A percentile compares a stretch with the other conserved stretches of the same genome.
phyloP scores from a whole-genome alignment of 2,888 invertebrate species.

The Plagodis pulveraria region DNA sequence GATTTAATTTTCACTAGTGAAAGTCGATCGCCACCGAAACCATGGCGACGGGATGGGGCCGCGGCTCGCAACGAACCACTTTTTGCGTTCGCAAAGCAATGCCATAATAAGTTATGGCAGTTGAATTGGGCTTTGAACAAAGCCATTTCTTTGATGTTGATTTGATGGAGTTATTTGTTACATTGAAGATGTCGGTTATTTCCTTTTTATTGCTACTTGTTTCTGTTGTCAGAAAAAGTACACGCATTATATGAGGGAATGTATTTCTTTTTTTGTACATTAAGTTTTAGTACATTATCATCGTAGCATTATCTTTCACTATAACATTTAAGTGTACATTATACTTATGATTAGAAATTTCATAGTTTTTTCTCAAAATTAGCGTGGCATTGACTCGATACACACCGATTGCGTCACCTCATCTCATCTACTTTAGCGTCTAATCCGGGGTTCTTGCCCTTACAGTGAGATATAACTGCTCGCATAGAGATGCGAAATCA shows the following conservation, averaged over 20 bases:
- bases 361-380: conserved; percentile 19
- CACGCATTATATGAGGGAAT: not conserved
- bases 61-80: conserved; percentile 14
- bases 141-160: conserved; percentile 41
- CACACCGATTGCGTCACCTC: conserved; percentile 27
- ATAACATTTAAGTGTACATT: not conserved
- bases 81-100: conserved; percentile 31
- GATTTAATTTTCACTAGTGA: conserved; percentile 36
- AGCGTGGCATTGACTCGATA: conserved; percentile 19
- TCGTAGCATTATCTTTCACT: not conserved
- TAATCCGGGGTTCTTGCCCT: conserved; percentile 38
- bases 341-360: conserved; percentile 3
- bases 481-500: conserved; percentile 29
- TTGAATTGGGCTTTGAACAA: conserved; percentile 42
- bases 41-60: conserved; percentile 22
- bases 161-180: conserved; percentile 37
- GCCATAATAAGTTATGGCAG: conserved; percentile 42
- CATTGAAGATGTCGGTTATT: conserved; percentile 30
- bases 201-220: conserved; percentile 29
- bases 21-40: conserved; percentile 32
- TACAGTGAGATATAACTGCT: conserved; percentile 3
- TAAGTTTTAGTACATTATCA: not conserved
- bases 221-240: conserved; percentile 5
- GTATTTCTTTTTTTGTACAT: not conserved
- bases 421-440: conserved; percentile 20